These are phyloP conservation scores for Cottus gobio DNA, from an alignment of 2,113 vertebrate genomes.

Conservation along the genomic window DNA sequence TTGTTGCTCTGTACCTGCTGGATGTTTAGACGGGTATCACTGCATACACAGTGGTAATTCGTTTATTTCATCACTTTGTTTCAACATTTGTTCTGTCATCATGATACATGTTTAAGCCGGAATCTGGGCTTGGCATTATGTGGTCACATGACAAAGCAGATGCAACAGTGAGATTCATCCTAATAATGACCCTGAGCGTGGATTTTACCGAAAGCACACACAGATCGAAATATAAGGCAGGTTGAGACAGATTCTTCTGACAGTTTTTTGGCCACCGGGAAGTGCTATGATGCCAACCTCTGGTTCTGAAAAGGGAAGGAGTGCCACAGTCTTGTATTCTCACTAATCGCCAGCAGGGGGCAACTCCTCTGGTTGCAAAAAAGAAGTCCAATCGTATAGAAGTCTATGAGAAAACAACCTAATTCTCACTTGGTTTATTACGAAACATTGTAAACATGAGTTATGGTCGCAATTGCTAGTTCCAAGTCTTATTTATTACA, in stretches of 20 bases:
- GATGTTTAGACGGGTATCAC: neutral
- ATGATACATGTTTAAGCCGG: slow-evolving; percentile 29
- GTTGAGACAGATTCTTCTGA: slow-evolving; percentile 39
- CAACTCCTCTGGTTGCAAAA: neutral
- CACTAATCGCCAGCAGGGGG: neutral
- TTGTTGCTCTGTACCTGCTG: neutral
- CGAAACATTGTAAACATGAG: neutral
- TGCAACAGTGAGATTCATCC: slow-evolving; percentile 19
- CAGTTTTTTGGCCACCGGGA: neutral
- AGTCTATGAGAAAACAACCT: neutral
- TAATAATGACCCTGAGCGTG: slow-evolving; percentile 45
- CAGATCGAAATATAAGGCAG: slow-evolving; percentile 40
- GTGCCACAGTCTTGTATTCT: neutral
- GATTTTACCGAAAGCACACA: slow-evolving; percentile 32
- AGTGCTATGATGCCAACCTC: neutral
- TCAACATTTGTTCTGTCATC: slow-evolving; percentile 8
- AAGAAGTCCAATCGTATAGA: neutral
- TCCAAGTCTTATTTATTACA: neutral
- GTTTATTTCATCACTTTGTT: slow-evolving; percentile 5
- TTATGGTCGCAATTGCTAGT: neutral
- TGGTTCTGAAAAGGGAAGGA: neutral
- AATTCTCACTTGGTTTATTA: neutral
- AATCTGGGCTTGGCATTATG: slow-evolving; percentile 21
- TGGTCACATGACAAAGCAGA: slow-evolving; percentile 28
- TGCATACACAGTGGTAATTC: slow-evolving; percentile 2